Conservation (phyloP, 35 echinoderm and acorn worm genomes). For the Chiridota heheva region DNA sequence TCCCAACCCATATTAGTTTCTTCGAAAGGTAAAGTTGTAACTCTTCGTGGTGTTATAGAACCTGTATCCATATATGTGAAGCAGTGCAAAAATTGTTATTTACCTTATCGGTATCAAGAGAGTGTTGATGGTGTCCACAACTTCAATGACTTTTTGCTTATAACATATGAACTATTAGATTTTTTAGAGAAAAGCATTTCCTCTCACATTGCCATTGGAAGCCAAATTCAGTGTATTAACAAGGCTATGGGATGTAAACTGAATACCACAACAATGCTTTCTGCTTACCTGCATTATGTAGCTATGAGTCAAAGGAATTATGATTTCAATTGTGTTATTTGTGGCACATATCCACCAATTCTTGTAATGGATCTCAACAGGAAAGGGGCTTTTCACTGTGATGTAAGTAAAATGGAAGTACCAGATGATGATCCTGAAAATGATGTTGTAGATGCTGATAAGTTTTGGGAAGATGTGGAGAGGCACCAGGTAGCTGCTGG, state of each 20-base stretch:
- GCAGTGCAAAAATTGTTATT: slow-evolving; percentile 1
- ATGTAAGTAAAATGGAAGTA: neutral
- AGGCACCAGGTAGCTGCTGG: slow-evolving; percentile 2
- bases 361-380: slow-evolving; percentile 46
- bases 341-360: slow-evolving; percentile 29
- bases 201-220: slow-evolving; percentile 42
- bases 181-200: neutral
- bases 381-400: slow-evolving; percentile 31
- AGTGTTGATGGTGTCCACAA: slow-evolving; percentile 12
- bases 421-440: slow-evolving; percentile 20
- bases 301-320: slow-evolving; percentile 22
- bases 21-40: slow-evolving; percentile 1
- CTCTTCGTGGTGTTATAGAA: neutral
- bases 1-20: slow-evolving; percentile 1
- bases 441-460: slow-evolving; percentile 26
- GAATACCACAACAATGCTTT: neutral
- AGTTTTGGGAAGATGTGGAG: slow-evolving; percentile 29
- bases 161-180: slow-evolving; percentile 24
- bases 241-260: neutral
- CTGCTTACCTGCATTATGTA: slow-evolving; percentile 19
- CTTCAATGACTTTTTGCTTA: slow-evolving; percentile 27
- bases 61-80: slow-evolving; percentile 3
- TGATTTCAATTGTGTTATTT: slow-evolving; percentile 20
- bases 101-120: slow-evolving; percentile 41
- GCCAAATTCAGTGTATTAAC: slow-evolving; percentile 20